These are phyloP conservation scores for Ophiodon elongatus DNA, from an alignment of 2,113 vertebrate genomes.

Conservation along the genomic window DNA sequence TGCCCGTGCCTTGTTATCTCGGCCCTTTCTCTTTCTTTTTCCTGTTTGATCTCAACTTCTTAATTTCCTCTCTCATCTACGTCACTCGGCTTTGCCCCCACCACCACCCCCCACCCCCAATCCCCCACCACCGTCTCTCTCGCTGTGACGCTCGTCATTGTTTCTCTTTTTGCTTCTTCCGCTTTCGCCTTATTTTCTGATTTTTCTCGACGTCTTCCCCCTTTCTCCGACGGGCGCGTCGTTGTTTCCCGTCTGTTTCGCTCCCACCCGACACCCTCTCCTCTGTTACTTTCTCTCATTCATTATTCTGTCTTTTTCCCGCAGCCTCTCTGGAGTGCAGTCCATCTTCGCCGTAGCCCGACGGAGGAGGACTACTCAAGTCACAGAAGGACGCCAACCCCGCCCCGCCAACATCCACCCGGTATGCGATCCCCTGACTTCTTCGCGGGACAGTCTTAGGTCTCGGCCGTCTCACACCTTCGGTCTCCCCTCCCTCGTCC, in stretches of 20 bases:
- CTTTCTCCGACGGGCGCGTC: neutral
- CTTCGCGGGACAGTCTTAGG: conserved; percentile 32
- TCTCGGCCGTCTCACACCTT: conserved; percentile 21
- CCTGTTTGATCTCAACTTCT: conserved; percentile 79
- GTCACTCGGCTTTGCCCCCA: conserved; percentile 40
- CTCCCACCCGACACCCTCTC: neutral
- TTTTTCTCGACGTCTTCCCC: conserved; percentile 2
- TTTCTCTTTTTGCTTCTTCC: conserved; percentile 15
- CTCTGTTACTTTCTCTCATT: neutral
- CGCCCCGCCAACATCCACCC: conserved; percentile 26
- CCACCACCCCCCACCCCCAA: too few relatives aligned
- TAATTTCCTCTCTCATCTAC: conserved; percentile 78
- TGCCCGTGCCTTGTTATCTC: conserved; percentile 77
- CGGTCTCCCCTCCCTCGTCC: conserved; percentile 4
- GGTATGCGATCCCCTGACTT: conserved; percentile 20
- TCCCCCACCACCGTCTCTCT: neutral
- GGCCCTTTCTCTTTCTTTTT: conserved; percentile 50
- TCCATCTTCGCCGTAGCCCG: conserved; percentile 82
- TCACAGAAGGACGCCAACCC: conserved; percentile 15
- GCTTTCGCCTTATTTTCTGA: conserved; percentile 15
- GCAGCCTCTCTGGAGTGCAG: conserved; percentile 86
- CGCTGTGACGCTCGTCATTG: conserved; percentile 7
- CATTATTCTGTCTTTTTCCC: conserved; percentile 20
- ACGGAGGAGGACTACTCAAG: conserved; percentile 36
- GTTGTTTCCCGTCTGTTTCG: neutral